Evolutionary conservation across 2,797 vertebrate species (phyloP).

Genomic region (Sphaeramia orbicularis): DNA sequence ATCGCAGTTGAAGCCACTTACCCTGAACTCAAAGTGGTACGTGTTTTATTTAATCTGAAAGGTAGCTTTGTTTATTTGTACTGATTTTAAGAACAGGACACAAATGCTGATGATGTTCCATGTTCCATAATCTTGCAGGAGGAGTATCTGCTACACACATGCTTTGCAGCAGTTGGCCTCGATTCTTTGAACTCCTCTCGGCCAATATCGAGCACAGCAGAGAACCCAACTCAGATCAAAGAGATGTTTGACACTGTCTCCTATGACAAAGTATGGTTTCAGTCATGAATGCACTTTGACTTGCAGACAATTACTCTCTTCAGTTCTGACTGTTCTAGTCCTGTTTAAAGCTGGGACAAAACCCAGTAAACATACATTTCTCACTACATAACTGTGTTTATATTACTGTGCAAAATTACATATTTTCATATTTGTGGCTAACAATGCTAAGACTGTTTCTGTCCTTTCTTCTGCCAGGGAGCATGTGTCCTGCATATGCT

Average conservation of each 20-base stretch:
- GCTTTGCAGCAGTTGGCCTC: slow-evolving; percentile 83
- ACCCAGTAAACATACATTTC: neutral
- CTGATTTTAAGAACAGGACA: neutral
- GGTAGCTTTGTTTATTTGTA: neutral
- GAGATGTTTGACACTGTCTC: slow-evolving; percentile 89
- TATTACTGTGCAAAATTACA: neutral
- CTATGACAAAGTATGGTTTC: slow-evolving; percentile 76
- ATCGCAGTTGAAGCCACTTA: slow-evolving; percentile 85
- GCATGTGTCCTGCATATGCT: slow-evolving; percentile 89
- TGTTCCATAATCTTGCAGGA: slow-evolving; percentile 72
- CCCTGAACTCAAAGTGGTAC: slow-evolving; percentile 84
- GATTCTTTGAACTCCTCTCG: slow-evolving; percentile 87
- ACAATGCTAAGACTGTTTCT: neutral
- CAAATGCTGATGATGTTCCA: slow-evolving; percentile 2
- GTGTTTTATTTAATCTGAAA: slow-evolving; percentile 29
- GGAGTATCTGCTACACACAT: slow-evolving; percentile 81
- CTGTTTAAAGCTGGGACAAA: slow-evolving; percentile 7
- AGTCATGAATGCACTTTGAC: neutral
- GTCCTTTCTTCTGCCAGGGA: slow-evolving; percentile 74
- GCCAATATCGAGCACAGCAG: slow-evolving; percentile 85
- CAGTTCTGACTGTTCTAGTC: neutral
- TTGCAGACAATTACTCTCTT: neutral
- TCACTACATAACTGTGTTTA: neutral
- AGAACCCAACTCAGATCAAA: slow-evolving; percentile 86
- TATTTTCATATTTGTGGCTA: neutral